Evolutionary conservation across 2,888 invertebrate genomes (phyloP).

Genomic region (Chrysina gloriosa): DNA sequence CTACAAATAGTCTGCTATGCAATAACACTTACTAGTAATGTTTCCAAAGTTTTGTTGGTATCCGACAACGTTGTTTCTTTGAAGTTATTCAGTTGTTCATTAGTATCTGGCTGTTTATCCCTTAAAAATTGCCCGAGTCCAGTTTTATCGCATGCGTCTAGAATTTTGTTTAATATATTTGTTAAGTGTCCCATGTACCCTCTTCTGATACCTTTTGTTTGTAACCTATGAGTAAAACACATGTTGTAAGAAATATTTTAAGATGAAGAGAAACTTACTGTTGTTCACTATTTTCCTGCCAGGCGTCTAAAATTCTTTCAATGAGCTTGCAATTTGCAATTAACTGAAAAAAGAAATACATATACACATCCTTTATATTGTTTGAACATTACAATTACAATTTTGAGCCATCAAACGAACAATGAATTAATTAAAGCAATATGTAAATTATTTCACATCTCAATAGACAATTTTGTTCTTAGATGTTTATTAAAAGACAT

Average conservation of each 20-base stretch:
- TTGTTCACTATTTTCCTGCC: conserved; percentile 81
- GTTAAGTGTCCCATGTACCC: conserved; percentile 78
- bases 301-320: conserved; percentile 83
- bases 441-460: no score
- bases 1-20: no score
- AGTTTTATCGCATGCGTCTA: conserved; percentile 67
- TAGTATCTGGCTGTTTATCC: conserved; percentile 67
- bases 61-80: conserved; percentile 59
- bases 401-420: no score
- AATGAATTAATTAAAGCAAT: no score
- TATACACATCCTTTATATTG: background rate
- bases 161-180: conserved; percentile 71
- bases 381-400: no score
- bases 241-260: conserved; percentile 35
- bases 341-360: conserved; percentile 60
- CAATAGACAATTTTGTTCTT: no score
- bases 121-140: conserved; percentile 69
- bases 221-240: conserved; percentile 61
- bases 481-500: no score
- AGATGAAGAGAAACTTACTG: conserved; percentile 72
- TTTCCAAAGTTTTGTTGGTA: conserved; percentile 59
- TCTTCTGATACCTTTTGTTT: conserved; percentile 69
- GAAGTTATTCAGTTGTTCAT: conserved; percentile 61
- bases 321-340: conserved; percentile 81
- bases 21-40: conserved; percentile 58